Conservation (phyloP, 2,888 invertebrate genomes). For the Embidobia sp. region DNA sequence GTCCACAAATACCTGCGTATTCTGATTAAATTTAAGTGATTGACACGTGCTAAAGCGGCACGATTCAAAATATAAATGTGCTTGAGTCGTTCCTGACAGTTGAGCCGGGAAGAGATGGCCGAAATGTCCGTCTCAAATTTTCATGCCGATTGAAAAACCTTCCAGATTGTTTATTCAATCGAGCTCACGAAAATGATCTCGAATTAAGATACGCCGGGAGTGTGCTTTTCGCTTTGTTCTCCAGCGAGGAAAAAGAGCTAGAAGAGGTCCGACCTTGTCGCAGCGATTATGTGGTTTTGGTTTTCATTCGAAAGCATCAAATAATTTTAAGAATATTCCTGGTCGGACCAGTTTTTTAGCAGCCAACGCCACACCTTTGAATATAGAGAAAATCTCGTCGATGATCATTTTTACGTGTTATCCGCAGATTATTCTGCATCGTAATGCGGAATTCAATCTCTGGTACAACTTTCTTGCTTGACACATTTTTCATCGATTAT, state of each 20-base stretch:
- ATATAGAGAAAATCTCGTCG: slow-evolving; percentile 48
- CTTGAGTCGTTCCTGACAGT: slow-evolving; percentile 29
- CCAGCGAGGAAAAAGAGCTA: background rate
- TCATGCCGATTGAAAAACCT: slow-evolving; percentile 1
- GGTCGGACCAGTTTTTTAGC: slow-evolving; percentile 58
- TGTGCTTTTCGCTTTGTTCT: background rate
- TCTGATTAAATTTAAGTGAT: slow-evolving; percentile 31
- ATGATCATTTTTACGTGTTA: slow-evolving; percentile 40
- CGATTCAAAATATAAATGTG: slow-evolving; percentile 23
- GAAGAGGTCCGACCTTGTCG: too few relatives aligned
- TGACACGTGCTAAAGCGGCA: slow-evolving; percentile 29
- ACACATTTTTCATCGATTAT: slow-evolving; percentile 25
- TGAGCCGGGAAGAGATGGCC: background rate
- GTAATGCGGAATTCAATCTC: background rate
- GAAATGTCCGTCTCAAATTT: slow-evolving; percentile 1
- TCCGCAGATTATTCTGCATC: slow-evolving; percentile 38
- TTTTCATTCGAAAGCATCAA: background rate
- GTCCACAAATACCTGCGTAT: slow-evolving; percentile 6
- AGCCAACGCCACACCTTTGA: slow-evolving; percentile 58
- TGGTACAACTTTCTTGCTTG: slow-evolving; percentile 44
- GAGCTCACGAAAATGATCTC: slow-evolving; percentile 9
- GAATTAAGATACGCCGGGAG: slow-evolving; percentile 14
- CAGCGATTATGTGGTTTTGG: too few relatives aligned
- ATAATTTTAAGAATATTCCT: slow-evolving; percentile 15
- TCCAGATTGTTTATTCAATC: slow-evolving; percentile 6